Base-by-base conservation (phyloP, 2,888 invertebrate genomes). In the Plebejus argus region DNA sequence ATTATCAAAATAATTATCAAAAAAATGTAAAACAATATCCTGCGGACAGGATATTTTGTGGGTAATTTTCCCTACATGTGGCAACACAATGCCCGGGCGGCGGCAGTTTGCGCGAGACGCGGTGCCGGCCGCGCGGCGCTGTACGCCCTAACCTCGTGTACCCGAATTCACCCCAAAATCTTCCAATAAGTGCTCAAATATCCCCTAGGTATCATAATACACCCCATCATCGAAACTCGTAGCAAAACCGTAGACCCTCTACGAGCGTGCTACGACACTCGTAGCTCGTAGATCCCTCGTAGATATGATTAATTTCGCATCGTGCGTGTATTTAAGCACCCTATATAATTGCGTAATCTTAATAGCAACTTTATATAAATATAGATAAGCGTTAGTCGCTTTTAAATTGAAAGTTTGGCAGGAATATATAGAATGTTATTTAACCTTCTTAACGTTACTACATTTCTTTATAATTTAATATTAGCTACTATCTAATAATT, bases 51-150 rank as follows among this genome's bases (percentile, higher is more conserved):
- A 61, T 12, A 12, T 23, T 61, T 61, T 23, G 23, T 61, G 85
- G 86, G 85, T 85, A 85, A 84, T 81, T 82, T 82, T 82, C 39
- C 58, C 58, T 45, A 77, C 79, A 79, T 80, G 81, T 86, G 90
- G 91, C 88, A 93, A 90, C 90, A 86, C 88, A 71, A 81, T 77
- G 81, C 92, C 92, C 92, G 93, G 93, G 93, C 90, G 88, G 88
- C 90, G 91, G 88, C 93, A 93, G 93, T 93, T 86, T 91, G 91
- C 93, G 93, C 93, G 91, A 91, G 88, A 84, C 86, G 84, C 89
- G 88, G 90, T 88, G 88, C 87, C 88, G 87, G 87, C 85, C 92
- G 92, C 84, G 83, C 84, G 82, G 82, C 77, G 39, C 77, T 77
- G 1, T 53, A 20, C n/a, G 28, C 53, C 56, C 35, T 85, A 79